Percentiles rank a stretch among this genome's conserved stretches.
Conservation (phyloP, 2,113 vertebrate genomes). For the Machaerirhynchus nigripectus region DNA sequence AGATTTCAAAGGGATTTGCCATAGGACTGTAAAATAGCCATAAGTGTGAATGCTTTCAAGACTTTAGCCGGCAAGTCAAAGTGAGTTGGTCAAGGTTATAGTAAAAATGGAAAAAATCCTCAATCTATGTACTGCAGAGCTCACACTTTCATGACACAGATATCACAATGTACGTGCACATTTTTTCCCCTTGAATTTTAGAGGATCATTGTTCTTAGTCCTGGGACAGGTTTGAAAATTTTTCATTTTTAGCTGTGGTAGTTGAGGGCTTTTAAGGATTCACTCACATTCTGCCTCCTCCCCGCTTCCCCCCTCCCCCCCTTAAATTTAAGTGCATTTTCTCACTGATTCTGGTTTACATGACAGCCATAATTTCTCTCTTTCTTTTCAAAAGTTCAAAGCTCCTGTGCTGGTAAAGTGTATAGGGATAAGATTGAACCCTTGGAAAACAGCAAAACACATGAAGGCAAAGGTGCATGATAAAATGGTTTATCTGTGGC, state of each 20-base stretch:
- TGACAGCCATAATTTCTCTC: not conserved
- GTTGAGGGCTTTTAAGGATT: not conserved
- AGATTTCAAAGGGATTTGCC: not conserved
- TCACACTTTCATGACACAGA: not conserved
- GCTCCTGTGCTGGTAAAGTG: not conserved
- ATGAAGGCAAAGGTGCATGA: conserved; percentile 11
- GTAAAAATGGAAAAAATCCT: not conserved
- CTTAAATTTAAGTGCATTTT: not conserved
- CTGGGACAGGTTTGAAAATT: not conserved
- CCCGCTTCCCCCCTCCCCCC: fast-evolving
- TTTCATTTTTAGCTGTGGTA: not conserved
- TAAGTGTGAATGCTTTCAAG: not conserved
- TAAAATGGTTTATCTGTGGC: not conserved
- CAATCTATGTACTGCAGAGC: not conserved
- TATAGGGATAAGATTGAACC: not conserved
- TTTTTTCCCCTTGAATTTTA: not conserved
- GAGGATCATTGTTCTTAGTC: not conserved
- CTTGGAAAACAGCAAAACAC: not conserved
- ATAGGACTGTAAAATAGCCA: not conserved
- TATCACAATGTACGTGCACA: not conserved
- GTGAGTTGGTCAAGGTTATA: not conserved
- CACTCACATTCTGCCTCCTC: not conserved
- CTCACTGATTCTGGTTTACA: not conserved
- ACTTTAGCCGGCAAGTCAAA: not conserved
- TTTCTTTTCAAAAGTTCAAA: conserved; percentile 11